Percentiles rank a stretch among this genome's conserved stretches.
Conservation (phyloP, 2,888 invertebrate species). For the Steinernema hermaphroditum region DNA sequence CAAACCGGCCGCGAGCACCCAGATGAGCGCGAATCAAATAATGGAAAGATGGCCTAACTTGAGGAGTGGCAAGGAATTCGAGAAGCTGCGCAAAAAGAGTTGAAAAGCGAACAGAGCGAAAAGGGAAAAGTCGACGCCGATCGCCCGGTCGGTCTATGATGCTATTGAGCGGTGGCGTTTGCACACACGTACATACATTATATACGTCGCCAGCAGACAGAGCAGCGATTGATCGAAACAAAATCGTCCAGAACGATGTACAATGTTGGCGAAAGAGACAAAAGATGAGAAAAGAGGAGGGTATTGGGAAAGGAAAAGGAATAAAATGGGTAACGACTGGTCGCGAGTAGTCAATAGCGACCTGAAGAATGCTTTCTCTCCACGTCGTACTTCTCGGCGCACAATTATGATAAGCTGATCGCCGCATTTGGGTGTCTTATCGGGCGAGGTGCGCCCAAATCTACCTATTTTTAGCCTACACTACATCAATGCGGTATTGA, state of each 20-base stretch:
- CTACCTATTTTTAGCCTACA: slow-evolving; percentile 17
- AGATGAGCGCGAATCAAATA: slow-evolving; percentile 7
- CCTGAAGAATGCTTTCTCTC: slow-evolving; percentile 16
- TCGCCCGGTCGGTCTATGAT: background rate
- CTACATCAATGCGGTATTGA: slow-evolving; percentile 18
- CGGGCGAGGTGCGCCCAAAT: slow-evolving; percentile 15
- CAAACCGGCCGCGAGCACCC: background rate
- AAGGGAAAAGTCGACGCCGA: slow-evolving; percentile 24
- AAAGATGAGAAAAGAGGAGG: slow-evolving; percentile 6
- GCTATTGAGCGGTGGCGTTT: slow-evolving; percentile 30
- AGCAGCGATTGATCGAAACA: slow-evolving; percentile 23
- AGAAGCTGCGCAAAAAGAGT: slow-evolving; percentile 13
- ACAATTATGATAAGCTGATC: slow-evolving; percentile 31
- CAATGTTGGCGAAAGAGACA: slow-evolving; percentile 23
- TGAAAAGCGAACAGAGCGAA: slow-evolving; percentile 3
- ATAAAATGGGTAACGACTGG: slow-evolving; percentile 31
- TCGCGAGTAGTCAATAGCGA: slow-evolving; percentile 29
- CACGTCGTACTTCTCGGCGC: slow-evolving; percentile 28
- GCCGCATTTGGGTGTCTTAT: slow-evolving; percentile 25
- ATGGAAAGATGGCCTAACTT: slow-evolving; percentile 5
- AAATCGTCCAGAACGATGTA: slow-evolving; percentile 28
- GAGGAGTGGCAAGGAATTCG: background rate
- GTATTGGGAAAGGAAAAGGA: slow-evolving; percentile 17
- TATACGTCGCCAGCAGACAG: slow-evolving; percentile 30
- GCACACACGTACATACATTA: slow-evolving; percentile 31